Evolutionary conservation across 2,113 vertebrate genomes (phyloP).

Genomic region (Labrus mixtus): DNA sequence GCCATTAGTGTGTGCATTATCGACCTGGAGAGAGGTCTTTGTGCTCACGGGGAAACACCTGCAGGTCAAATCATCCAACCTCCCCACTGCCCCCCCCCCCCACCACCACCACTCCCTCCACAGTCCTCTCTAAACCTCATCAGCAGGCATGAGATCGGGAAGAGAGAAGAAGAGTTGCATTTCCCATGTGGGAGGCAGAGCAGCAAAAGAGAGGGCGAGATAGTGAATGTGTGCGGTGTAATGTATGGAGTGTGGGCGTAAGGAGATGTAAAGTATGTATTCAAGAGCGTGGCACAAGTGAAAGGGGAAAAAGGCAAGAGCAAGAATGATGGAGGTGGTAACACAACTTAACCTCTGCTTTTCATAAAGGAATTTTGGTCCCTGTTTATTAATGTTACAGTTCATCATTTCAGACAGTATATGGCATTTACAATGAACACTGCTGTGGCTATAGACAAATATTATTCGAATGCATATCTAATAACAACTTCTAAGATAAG

Average conservation of each 20-base stretch:
- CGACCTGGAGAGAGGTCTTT: conserved; percentile 78
- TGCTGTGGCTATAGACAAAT: background rate
- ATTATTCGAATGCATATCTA: background rate
- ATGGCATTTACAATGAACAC: background rate
- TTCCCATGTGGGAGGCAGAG: conserved; percentile 46
- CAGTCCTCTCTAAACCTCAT: conserved; percentile 68
- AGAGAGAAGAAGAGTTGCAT: conserved; percentile 46
- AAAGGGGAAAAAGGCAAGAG: conserved; percentile 23
- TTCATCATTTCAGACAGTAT: background rate
- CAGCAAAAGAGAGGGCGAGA: conserved; percentile 30
- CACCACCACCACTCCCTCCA: conserved; percentile 36
- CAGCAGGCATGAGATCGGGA: conserved; percentile 73
- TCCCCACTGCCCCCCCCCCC: conserved; percentile 29
- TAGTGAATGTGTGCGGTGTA: conserved; percentile 32
- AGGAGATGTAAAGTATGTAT: conserved; percentile 38
- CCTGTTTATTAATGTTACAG: background rate
- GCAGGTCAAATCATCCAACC: conserved; percentile 77
- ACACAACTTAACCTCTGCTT: conserved; percentile 32
- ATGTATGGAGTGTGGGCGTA: conserved; percentile 47
- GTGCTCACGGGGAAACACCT: conserved; percentile 78
- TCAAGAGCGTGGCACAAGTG: conserved; percentile 8
- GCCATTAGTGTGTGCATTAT: conserved; percentile 83
- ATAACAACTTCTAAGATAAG: background rate
- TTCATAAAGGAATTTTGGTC: background rate
- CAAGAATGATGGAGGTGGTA: background rate